These are phyloP conservation scores for Acanthosoma haemorrhoidale DNA, from an alignment of 2,888 invertebrate genomes.

Conservation along the genomic window DNA sequence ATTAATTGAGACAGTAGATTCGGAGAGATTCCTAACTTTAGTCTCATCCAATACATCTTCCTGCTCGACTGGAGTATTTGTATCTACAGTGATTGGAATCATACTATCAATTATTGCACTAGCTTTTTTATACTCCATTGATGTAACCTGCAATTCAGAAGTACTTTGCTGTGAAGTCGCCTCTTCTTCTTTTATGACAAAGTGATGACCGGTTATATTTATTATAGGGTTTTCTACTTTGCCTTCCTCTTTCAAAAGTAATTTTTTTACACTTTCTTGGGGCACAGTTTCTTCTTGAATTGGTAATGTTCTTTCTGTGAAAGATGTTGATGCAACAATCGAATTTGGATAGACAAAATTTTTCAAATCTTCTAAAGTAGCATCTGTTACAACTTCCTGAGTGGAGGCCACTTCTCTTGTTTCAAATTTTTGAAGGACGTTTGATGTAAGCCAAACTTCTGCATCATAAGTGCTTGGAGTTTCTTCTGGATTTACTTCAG, in stretches of 20 bases:
- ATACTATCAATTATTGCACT: slow-evolving; percentile 24
- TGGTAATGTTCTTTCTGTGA: slow-evolving; percentile 28
- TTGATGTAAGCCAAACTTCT: slow-evolving; percentile 11
- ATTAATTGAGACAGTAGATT: slow-evolving; percentile 23
- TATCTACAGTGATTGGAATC: slow-evolving; percentile 28
- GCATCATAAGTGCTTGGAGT: slow-evolving; percentile 21
- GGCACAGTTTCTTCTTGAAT: slow-evolving; percentile 33
- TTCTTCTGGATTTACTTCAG: slow-evolving; percentile 32
- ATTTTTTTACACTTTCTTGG: slow-evolving; percentile 30
- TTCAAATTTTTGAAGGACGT: slow-evolving; percentile 38
- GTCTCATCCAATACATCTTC: slow-evolving; percentile 20
- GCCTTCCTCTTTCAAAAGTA: neutral
- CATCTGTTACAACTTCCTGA: slow-evolving; percentile 41
- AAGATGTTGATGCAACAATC: slow-evolving; percentile 24
- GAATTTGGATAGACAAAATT: neutral
- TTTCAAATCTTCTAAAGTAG: slow-evolving; percentile 45
- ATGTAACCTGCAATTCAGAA: slow-evolving; percentile 14
- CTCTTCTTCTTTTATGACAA: slow-evolving; percentile 27
- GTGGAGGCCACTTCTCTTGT: slow-evolving; percentile 44
- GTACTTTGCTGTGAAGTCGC: slow-evolving; percentile 29
- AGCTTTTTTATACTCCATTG: slow-evolving; percentile 19
- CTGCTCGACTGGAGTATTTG: slow-evolving; percentile 28
- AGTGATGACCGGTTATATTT: slow-evolving; percentile 29
- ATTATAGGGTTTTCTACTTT: slow-evolving; percentile 23
- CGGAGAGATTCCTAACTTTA: neutral